Evolutionary conservation across 1,140 invertebrate genomes (phyloP).

Genomic region (Orchestia grillus): DNA sequence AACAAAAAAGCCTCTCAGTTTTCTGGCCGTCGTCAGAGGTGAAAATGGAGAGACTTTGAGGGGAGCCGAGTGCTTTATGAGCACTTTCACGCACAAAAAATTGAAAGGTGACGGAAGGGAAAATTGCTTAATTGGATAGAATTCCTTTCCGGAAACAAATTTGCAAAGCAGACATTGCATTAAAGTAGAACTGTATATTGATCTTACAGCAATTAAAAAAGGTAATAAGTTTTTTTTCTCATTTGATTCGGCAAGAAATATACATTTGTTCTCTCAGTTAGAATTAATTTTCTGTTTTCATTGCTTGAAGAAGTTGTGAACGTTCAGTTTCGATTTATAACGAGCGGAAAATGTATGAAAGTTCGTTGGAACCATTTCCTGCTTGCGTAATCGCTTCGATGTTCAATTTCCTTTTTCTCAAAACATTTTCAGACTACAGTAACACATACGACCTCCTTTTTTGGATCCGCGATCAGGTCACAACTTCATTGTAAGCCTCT

Average conservation of each 20-base stretch:
- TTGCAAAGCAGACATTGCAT: conserved; percentile 17
- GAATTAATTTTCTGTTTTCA: not conserved
- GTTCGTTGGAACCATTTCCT: not conserved
- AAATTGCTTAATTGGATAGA: conserved; percentile 49
- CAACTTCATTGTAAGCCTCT: too few relatives aligned
- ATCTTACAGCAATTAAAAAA: not conserved
- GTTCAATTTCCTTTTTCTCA: not conserved
- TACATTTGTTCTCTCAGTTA: not conserved
- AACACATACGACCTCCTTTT: not conserved
- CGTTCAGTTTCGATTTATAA: not conserved
- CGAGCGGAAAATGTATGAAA: not conserved
- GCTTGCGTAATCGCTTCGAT: not conserved
- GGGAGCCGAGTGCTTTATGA: conserved; percentile 46
- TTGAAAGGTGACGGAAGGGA: not conserved
- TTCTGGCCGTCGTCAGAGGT: conserved; percentile 7
- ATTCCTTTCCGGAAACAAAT: not conserved
- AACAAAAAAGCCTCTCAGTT: not conserved
- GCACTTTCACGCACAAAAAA: not conserved
- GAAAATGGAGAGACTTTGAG: conserved; percentile 51
- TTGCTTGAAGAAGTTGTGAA: not conserved
- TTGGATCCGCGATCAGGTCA: not conserved
- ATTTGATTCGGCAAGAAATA: not conserved
- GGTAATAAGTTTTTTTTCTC: not conserved
- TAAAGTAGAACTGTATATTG: not conserved
- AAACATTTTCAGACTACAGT: not conserved